Evolutionary conservation across 2,888 invertebrate genomes (phyloP).

Genomic region (Rhorus exstirpatorius): DNA sequence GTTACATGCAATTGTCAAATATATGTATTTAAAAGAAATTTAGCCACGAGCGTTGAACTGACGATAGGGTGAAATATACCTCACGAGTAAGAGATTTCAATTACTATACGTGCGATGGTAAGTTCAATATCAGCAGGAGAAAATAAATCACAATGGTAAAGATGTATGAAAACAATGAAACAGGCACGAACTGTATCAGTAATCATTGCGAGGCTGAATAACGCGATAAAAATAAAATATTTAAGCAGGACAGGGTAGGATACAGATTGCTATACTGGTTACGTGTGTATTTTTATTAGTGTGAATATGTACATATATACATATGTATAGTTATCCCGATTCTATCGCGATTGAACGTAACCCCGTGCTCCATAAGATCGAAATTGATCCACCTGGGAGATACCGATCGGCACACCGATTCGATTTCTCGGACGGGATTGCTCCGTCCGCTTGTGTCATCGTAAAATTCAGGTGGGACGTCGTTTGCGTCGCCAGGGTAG

Average conservation of each 20-base stretch:
- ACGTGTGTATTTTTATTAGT: background rate
- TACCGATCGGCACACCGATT: slow-evolving; percentile 47
- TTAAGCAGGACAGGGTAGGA: background rate
- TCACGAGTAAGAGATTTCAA: no score
- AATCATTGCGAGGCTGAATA: slow-evolving; percentile 2
- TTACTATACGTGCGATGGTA: background rate
- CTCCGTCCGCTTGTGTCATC: slow-evolving; percentile 51
- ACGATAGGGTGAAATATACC: background rate
- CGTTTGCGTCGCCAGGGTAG: slow-evolving; percentile 44
- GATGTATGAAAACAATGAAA: background rate
- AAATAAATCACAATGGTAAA: background rate
- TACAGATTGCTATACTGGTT: background rate
- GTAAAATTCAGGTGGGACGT: slow-evolving; percentile 64
- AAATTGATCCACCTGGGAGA: slow-evolving; percentile 55
- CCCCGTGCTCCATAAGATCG: slow-evolving; percentile 39
- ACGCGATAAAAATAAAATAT: slow-evolving; percentile 24
- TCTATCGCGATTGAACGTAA: slow-evolving; percentile 51
- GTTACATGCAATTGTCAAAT: no score
- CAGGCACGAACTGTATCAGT: background rate
- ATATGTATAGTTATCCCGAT: slow-evolving; percentile 23
- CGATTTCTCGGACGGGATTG: slow-evolving; percentile 67
- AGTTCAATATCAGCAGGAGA: background rate
- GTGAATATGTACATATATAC: slow-evolving; percentile 4
- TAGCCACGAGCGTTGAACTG: background rate
- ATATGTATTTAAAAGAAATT: no score